phyloP scores from a whole-genome alignment of 2,888 invertebrate genomes.

The Eristalis tenax region DNA sequence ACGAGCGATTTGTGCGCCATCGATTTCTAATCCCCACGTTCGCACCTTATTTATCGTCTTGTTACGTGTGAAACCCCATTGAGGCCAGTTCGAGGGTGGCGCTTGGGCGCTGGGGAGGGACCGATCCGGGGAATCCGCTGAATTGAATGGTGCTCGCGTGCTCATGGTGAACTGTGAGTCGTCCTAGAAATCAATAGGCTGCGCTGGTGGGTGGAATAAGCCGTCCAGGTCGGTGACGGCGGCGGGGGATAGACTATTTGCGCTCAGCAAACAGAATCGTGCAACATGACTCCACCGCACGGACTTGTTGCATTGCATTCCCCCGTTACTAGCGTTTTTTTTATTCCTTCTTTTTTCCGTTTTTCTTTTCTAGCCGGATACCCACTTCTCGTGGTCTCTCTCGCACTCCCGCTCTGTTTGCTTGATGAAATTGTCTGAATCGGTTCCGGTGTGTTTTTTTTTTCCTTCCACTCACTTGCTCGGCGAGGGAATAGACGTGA shows the following conservation, averaged over 20 bases:
- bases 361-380: neutral
- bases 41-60: conserved; percentile 41
- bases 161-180: conserved; percentile 30
- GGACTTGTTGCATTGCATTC: conserved; percentile 65
- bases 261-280: conserved; percentile 61
- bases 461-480: neutral
- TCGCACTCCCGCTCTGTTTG: conserved; percentile 11
- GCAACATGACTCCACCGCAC: conserved; percentile 57
- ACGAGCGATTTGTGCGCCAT: conserved; percentile 33
- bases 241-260: conserved; percentile 48
- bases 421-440: conserved; percentile 55
- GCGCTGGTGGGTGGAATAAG: conserved; percentile 12
- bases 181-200: conserved; percentile 35
- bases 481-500: conserved; percentile 17
- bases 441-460: conserved; percentile 16
- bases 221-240: conserved; percentile 5
- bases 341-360: conserved; percentile 4
- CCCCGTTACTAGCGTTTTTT: conserved; percentile 33
- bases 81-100: conserved; percentile 29
- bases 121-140: neutral
- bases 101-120: neutral
- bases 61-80: conserved; percentile 51
- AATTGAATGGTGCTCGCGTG: conserved; percentile 33
- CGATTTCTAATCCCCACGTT: conserved; percentile 46
- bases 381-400: neutral